Conservation (phyloP, 2,888 invertebrate genomes). For the Galeruca laticollis region DNA sequence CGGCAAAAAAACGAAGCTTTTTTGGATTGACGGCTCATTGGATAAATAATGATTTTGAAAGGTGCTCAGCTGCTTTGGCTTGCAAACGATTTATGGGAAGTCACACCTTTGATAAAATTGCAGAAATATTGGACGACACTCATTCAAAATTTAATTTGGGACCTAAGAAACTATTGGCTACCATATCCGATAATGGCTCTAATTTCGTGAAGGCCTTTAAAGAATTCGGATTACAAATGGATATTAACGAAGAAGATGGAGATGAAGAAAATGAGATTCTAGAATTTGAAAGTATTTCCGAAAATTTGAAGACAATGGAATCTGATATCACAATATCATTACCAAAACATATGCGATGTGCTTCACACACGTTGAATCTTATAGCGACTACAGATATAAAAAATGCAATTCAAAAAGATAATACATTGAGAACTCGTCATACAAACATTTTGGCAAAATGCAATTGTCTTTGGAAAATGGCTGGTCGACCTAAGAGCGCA, state of each 20-base stretch:
- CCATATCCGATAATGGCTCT: constrained; percentile 39
- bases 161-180: constrained; percentile 29
- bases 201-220: constrained; percentile 44
- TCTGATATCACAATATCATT: constrained; percentile 22
- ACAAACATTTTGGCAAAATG: no score
- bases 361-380: background rate
- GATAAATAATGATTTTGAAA: constrained; percentile 25
- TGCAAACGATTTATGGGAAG: constrained; percentile 40
- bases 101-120: constrained; percentile 39
- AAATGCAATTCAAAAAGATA: constrained; percentile 18
- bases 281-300: constrained; percentile 12
- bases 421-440: background rate
- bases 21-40: background rate
- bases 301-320: background rate
- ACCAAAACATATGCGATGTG: background rate
- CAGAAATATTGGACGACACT: constrained; percentile 40
- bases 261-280: constrained; percentile 21
- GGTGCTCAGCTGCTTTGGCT: constrained; percentile 39
- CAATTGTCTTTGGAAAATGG: no score
- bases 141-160: constrained; percentile 29
- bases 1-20: constrained; percentile 36
- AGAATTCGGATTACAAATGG: constrained; percentile 32
- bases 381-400: constrained; percentile 5
- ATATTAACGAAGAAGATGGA: constrained; percentile 14
- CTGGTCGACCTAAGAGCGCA: no score